These are phyloP conservation scores for Agriotes lineatus DNA, from an alignment of 2,888 invertebrate species.

Conservation along the genomic window DNA sequence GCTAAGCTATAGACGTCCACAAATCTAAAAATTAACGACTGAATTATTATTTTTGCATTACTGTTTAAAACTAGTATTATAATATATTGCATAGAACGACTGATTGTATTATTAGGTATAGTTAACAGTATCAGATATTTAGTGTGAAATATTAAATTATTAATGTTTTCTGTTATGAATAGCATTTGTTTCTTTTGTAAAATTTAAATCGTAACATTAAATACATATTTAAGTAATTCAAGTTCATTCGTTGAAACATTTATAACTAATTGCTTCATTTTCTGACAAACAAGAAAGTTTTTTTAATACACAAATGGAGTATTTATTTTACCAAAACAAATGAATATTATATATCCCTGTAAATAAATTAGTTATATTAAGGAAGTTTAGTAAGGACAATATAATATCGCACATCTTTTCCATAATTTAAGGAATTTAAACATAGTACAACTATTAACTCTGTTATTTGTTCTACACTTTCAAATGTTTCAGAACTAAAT, in stretches of 20 bases:
- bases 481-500: conserved; percentile 9
- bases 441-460: background rate
- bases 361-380: background rate
- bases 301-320: background rate
- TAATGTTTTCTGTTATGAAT: conserved; percentile 5
- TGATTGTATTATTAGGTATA: conserved; percentile 47
- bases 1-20: conserved; percentile 41
- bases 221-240: too few species aligned
- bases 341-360: background rate
- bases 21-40: conserved; percentile 43
- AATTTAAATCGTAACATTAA: too few species aligned
- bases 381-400: conserved; percentile 4
- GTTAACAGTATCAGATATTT: conserved; percentile 37
- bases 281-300: background rate
- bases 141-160: conserved; percentile 20
- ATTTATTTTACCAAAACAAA: conserved; percentile 23
- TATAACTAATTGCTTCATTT: background rate
- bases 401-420: conserved; percentile 8
- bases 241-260: too few species aligned
- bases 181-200: too few species aligned
- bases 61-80: conserved; percentile 36
- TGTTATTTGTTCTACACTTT: conserved; percentile 2
- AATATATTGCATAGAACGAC: conserved; percentile 42
- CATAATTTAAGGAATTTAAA: conserved; percentile 6
- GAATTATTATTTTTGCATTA: conserved; percentile 48